phyloP scores from a whole-genome alignment of 2,113 vertebrate genomes.

The Tor tambroides region DNA sequence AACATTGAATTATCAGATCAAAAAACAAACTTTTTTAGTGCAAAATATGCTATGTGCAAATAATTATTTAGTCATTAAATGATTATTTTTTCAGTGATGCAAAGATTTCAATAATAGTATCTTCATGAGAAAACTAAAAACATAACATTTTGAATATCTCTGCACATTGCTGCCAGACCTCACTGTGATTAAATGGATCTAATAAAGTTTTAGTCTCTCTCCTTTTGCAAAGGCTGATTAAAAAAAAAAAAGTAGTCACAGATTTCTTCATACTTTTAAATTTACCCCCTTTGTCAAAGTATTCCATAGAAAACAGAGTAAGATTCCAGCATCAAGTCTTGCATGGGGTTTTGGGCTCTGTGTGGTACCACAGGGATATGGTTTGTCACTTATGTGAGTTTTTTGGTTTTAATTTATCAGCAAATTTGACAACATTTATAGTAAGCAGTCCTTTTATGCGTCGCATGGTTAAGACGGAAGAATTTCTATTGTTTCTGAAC shows the following conservation, averaged over 20 bases:
- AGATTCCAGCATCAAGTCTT: neutral
- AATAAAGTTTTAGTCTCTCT: neutral
- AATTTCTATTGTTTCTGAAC: neutral
- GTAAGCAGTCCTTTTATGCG: neutral
- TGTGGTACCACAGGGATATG: neutral
- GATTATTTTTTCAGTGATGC: neutral
- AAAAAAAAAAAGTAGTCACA: neutral
- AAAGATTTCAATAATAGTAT: neutral
- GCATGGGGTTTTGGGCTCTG: neutral
- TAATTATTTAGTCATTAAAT: neutral
- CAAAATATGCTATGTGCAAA: neutral
- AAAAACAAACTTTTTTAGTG: neutral
- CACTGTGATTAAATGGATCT: neutral
- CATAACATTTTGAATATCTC: neutral
- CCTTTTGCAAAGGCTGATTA: neutral
- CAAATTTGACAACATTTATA: constrained; percentile 9
- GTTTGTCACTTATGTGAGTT: neutral
- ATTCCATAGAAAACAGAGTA: neutral
- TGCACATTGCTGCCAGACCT: neutral
- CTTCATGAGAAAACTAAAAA: neutral
- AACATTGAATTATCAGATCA: neutral
- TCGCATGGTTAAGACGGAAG: neutral
- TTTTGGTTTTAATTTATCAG: neutral
- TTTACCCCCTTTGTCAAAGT: neutral
- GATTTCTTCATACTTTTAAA: neutral